Percentiles rank a stretch among this genome's conserved stretches.
phyloP scores from a whole-genome alignment of 1,140 invertebrate species.

The Sycophaga agraensis region DNA sequence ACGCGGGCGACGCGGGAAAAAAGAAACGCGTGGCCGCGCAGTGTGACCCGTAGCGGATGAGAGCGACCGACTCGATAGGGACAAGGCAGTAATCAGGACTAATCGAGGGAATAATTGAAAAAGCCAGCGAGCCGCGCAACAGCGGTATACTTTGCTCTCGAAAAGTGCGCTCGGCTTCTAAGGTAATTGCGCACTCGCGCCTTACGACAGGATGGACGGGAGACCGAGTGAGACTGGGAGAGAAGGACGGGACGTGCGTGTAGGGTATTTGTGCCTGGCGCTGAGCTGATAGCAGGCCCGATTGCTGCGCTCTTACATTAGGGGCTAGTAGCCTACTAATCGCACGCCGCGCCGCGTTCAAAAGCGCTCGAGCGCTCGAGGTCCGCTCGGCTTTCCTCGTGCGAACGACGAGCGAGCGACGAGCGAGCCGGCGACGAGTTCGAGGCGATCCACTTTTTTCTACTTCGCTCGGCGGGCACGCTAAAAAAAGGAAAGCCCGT shows the following conservation, averaged over 20 bases:
- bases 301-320: no score
- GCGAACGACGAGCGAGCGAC: neutral
- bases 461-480: neutral
- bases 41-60: no score
- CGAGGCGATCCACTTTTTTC: no score
- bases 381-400: constrained; percentile 26
- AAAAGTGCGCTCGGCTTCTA: no score
- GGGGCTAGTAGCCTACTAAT: no score
- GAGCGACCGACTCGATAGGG: neutral
- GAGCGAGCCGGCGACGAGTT: neutral
- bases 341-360: neutral
- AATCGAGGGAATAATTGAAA: constrained; percentile 29
- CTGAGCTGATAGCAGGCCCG: no score
- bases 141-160: neutral
- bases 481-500: constrained; percentile 32
- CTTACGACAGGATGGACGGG: constrained; percentile 14
- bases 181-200: neutral
- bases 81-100: constrained; percentile 1
- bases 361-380: constrained; percentile 22
- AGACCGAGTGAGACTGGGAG: neutral
- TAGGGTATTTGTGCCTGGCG: neutral
- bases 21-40: no score
- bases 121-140: no score
- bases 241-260: neutral
- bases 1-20: no score